These are phyloP conservation scores for Drosophila rufa DNA, from an alignment of 1,140 invertebrate species.

Conservation along the genomic window DNA sequence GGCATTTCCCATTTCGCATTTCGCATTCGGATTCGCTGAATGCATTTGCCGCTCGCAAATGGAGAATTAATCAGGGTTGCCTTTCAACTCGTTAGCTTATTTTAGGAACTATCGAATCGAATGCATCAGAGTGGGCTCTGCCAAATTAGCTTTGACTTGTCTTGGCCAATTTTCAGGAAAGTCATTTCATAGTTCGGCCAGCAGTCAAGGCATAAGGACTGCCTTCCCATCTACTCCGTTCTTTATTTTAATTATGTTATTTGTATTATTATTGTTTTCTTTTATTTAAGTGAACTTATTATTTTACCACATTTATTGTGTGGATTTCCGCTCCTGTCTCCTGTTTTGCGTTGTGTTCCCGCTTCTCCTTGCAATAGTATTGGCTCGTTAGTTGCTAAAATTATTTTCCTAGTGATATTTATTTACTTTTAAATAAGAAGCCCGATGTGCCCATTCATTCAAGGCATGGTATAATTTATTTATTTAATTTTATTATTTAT, in stretches of 20 bases:
- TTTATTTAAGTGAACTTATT: neutral
- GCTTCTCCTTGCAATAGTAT: no score
- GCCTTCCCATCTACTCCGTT: neutral
- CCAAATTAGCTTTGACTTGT: neutral
- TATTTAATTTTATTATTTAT: no score
- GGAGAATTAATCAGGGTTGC: constrained; percentile 39
- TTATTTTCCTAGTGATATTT: no score
- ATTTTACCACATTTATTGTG: no score
- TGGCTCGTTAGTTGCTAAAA: no score
- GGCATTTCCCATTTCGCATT: constrained; percentile 50
- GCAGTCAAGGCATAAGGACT: neutral
- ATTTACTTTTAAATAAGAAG: no score
- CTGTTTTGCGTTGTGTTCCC: no score
- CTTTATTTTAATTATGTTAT: neutral
- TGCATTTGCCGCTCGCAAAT: constrained; percentile 28
- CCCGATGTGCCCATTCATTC: no score
- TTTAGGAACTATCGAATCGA: neutral
- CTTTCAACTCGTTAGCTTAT: constrained; percentile 37
- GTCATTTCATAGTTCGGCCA: neutral
- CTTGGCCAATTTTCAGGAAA: neutral
- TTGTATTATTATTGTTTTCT: no score
- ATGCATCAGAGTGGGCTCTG: neutral
- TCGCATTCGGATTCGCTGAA: constrained; percentile 17
- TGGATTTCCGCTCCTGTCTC: no score
- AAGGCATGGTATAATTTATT: no score